These are phyloP conservation scores for Vimba vimba DNA, from an alignment of 2,113 vertebrate genomes.

Conservation along the genomic window DNA sequence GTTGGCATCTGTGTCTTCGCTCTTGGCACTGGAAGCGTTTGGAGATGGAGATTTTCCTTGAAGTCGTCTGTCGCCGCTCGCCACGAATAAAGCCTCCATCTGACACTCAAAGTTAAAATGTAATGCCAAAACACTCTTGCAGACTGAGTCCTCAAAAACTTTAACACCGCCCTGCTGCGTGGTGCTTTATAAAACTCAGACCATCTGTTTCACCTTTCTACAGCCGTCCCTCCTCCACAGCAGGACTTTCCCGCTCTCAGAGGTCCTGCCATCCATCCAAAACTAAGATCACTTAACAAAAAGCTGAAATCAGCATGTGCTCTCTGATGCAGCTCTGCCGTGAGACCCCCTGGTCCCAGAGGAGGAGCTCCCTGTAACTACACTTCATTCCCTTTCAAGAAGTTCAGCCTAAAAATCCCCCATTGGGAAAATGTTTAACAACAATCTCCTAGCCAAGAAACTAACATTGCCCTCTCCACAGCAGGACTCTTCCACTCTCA, in stretches of 20 bases:
- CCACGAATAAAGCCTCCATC: constrained; percentile 49
- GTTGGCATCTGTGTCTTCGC: not conserved
- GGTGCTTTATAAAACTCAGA: not conserved
- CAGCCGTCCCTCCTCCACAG: not conserved
- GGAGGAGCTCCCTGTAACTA: not conserved
- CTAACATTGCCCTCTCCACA: constrained; percentile 31
- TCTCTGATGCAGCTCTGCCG: not conserved
- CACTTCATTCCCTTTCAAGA: not conserved
- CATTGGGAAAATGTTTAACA: constrained; percentile 25
- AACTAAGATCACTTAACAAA: not conserved
- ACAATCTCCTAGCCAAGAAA: not conserved
- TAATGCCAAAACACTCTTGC: constrained; percentile 26
- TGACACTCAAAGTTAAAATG: constrained; percentile 37
- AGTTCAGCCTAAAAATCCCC: not conserved
- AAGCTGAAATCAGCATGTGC: not conserved
- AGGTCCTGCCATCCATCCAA: not conserved
- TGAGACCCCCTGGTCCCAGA: not conserved
- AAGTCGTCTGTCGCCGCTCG: not conserved
- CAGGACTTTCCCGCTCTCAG: not conserved
- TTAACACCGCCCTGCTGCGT: constrained; percentile 24
- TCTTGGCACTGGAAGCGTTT: constrained; percentile 29
- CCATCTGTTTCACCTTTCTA: constrained; percentile 30
- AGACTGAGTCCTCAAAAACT: constrained; percentile 3
- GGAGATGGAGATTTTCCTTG: constrained; percentile 23
- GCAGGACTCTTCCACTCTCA: not conserved